Evolutionary conservation across 2,797 vertebrate genomes (phyloP), one percentile per base, ranked within the genome.

Genomic region (Trachops cirrhosus): DNA sequence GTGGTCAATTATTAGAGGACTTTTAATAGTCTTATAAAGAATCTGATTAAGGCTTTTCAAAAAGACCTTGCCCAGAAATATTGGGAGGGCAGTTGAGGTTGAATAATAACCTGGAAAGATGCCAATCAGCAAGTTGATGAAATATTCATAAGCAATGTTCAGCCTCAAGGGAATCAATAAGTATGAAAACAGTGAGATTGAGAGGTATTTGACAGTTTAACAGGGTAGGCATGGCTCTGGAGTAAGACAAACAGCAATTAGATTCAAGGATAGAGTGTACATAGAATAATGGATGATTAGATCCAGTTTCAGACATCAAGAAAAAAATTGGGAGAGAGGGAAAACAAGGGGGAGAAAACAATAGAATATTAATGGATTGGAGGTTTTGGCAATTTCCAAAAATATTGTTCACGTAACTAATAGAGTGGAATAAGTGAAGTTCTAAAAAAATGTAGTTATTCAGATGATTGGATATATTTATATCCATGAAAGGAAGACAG

Each of bases 51-150:
- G 22, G 9, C 57, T 95, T 94, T 93, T 22, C 3, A 79, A 74
- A 95, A 86, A 75, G 34, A 89, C 48, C 73, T 83, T 96, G 41
- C 57, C 73, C 59, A 89, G 73, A 48, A 94, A 59, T 46, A 75
- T 3, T 68, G 59, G 91, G 24, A 37, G 15, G 92, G 10, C 48
- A 79, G 68, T 74, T 91, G 74, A 93, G 62, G 9, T 80, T 93
- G 89, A 90, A 88, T 96, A 86, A 90, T 41, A 64, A 34, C 14
- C 9, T 75, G 83, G 88, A 89, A 89, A 24, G 15, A 19, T 78
- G 86, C 57, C 77, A 92, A 68, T 54, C 37, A 86, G 19, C 5
- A 92, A 82, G 26, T 9, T 34, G 14, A 83, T 67, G 73, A 84
- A 89, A 46, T 90, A 79, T 86, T 91, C 70, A 34, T 0, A 3